Percentiles rank a stretch among this genome's conserved stretches.
phyloP scores from a whole-genome alignment of 2,113 vertebrate species.

The Bubo bubo region DNA sequence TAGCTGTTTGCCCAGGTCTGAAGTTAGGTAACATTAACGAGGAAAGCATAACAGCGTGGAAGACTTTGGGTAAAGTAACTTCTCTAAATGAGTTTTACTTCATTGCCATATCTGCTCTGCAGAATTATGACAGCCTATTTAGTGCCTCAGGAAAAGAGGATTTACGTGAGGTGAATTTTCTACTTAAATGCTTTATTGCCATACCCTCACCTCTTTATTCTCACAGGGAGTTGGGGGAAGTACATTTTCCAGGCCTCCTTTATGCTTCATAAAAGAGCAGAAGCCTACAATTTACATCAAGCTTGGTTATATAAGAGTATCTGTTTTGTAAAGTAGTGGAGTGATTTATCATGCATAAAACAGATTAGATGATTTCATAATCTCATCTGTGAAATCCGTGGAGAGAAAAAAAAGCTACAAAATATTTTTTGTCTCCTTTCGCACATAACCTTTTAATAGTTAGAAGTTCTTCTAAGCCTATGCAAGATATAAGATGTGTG shows the following conservation, averaged over 20 bases:
- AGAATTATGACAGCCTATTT: not conserved
- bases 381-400: constrained; percentile 20
- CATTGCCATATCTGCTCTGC: not conserved
- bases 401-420: not conserved
- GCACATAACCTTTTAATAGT: not conserved
- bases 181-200: not conserved
- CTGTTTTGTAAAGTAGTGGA: not conserved
- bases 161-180: not conserved
- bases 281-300: not conserved
- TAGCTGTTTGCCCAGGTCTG: not conserved
- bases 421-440: not conserved
- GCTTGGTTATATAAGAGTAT: constrained; percentile 36
- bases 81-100: not conserved
- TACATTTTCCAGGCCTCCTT: not conserved
- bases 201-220: not conserved
- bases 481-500: not conserved
- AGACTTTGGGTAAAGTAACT: not conserved
- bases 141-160: not conserved
- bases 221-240: not conserved
- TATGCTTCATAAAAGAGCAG: not conserved
- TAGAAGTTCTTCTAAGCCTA: not conserved
- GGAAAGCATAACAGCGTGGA: not conserved
- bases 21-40: not conserved
- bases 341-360: constrained; percentile 51
- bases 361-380: constrained; percentile 51